phyloP scores from a whole-genome alignment of 2,888 invertebrate species.

The Dasysyrphus tricinctus region DNA sequence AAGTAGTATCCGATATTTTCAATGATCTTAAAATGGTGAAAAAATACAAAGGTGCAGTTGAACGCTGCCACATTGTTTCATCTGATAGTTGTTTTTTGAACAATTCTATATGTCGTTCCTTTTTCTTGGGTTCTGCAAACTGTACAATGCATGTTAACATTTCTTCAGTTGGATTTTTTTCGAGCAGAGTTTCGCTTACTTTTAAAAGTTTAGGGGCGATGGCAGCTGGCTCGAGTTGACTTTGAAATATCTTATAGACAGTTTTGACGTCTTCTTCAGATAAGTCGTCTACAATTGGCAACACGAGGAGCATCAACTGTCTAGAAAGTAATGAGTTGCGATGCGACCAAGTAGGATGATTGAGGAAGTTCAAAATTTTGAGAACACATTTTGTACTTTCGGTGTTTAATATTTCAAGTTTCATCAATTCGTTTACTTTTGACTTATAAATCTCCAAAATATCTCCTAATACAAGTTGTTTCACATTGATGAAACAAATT shows the following conservation, averaged over 20 bases:
- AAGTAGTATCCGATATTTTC: constrained; percentile 83
- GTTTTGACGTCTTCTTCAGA: constrained; percentile 82
- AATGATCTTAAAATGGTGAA: constrained; percentile 83
- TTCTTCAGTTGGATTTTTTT: constrained; percentile 82
- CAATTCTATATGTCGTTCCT: constrained; percentile 81
- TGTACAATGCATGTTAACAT: constrained; percentile 83
- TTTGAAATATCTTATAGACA: constrained; percentile 83
- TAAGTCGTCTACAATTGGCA: constrained; percentile 81
- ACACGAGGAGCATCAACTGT: constrained; percentile 81
- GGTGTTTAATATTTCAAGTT: constrained; percentile 78
- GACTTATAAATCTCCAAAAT: constrained; percentile 81
- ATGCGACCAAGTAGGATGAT: constrained; percentile 84
- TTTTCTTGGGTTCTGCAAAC: constrained; percentile 83
- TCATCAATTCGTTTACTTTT: constrained; percentile 81
- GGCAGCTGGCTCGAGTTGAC: constrained; percentile 84
- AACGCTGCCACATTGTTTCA: constrained; percentile 78
- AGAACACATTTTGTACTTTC: constrained; percentile 78
- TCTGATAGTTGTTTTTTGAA: constrained; percentile 80
- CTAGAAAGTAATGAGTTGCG: constrained; percentile 81
- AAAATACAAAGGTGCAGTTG: constrained; percentile 81
- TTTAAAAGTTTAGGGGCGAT: constrained; percentile 83
- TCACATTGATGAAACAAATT: constrained; percentile 83
- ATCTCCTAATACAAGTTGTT: constrained; percentile 81
- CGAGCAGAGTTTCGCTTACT: constrained; percentile 81
- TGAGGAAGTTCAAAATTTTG: constrained; percentile 83